Evolutionary conservation across 2,888 invertebrate genomes (phyloP).

Genomic region (Junonia oenone): DNA sequence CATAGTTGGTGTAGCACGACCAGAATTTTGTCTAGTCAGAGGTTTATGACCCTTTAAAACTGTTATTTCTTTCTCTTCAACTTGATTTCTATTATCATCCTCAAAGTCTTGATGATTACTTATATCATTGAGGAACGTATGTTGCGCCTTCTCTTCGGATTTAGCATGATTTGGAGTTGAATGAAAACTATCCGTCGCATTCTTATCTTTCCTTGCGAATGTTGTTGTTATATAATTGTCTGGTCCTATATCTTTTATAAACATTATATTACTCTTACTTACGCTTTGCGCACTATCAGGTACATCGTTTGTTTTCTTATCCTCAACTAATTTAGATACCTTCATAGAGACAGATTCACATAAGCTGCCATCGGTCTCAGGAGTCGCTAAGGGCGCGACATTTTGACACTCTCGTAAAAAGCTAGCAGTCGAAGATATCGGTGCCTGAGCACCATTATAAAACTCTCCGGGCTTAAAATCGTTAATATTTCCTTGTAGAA

Average conservation of each 20-base stretch:
- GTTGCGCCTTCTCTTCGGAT: constrained; percentile 72
- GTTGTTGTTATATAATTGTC: constrained; percentile 87
- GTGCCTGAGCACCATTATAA: constrained; percentile 62
- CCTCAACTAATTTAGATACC: constrained; percentile 64
- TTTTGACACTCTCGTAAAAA: constrained; percentile 62
- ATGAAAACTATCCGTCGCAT: constrained; percentile 50
- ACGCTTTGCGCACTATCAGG: constrained; percentile 60
- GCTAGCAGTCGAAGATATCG: constrained; percentile 58
- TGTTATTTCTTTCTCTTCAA: constrained; percentile 71
- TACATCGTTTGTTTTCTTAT: constrained; percentile 63
- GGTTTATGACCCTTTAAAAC: constrained; percentile 83
- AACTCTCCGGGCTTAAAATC: constrained; percentile 76
- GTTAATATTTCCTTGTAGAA: constrained; percentile 57
- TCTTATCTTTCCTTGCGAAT: constrained; percentile 71
- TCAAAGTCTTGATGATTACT: constrained; percentile 72
- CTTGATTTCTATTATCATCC: constrained; percentile 72
- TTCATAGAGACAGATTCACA: constrained; percentile 78
- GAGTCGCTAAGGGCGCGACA: constrained; percentile 80
- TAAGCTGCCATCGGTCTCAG: constrained; percentile 81
- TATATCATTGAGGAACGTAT: constrained; percentile 69
- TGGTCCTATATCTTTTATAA: constrained; percentile 84
- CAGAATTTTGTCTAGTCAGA: constrained; percentile 82
- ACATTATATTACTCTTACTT: constrained; percentile 78
- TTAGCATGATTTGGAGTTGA: constrained; percentile 62
- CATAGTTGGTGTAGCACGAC: constrained; percentile 74